Conservation (phyloP, 2,888 invertebrate species). For the Caenorhabditis sinica region DNA sequence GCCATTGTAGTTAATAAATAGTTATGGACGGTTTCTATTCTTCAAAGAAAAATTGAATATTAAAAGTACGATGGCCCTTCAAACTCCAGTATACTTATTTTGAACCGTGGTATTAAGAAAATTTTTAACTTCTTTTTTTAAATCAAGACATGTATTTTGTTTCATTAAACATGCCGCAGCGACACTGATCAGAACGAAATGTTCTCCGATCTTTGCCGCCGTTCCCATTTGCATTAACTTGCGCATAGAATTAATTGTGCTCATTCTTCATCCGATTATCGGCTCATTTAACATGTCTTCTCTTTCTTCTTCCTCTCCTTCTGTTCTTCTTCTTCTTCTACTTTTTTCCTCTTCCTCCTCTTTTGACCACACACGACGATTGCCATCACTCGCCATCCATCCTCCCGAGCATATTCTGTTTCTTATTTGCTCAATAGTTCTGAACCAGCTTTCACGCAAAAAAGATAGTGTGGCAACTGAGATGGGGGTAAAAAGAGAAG, state of each 20-base stretch:
- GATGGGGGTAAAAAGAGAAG: background rate
- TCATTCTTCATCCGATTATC: constrained; percentile 48
- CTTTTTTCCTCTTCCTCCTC: background rate
- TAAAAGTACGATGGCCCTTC: too few species aligned
- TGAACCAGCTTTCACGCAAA: constrained; percentile 58
- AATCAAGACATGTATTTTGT: too few species aligned
- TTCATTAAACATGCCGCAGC: background rate
- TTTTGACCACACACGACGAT: constrained; percentile 56
- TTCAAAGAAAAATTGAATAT: too few species aligned
- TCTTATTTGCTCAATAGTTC: constrained; percentile 59
- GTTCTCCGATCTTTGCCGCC: constrained; percentile 30
- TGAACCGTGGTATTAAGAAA: too few species aligned
- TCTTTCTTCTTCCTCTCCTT: background rate
- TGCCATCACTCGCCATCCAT: constrained; percentile 18
- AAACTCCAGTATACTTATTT: too few species aligned
- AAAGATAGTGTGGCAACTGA: constrained; percentile 18
- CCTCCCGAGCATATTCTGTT: constrained; percentile 45
- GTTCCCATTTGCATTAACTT: constrained; percentile 4
- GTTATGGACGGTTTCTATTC: too few species aligned
- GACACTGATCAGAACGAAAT: background rate
- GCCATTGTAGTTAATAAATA: too few species aligned
- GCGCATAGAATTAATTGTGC: constrained; percentile 19
- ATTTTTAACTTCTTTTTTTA: too few species aligned
- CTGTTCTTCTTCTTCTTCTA: background rate
- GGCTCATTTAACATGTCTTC: constrained; percentile 58